A percentile compares a stretch with the other conserved stretches of the same genome.
Conservation (phyloP, 2,888 invertebrate genomes). For the Zonitis immaculata region DNA sequence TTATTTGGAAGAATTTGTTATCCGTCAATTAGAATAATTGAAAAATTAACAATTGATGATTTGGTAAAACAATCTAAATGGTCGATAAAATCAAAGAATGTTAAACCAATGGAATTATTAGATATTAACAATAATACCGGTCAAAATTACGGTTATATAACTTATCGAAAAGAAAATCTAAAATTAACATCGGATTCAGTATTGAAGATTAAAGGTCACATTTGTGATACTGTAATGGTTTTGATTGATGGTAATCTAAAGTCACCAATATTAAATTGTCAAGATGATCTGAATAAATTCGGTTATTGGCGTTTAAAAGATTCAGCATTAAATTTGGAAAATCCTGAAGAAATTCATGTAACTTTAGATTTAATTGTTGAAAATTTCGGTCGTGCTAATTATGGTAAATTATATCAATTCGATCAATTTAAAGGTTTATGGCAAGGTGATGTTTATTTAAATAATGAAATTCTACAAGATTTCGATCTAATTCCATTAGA, state of each 20-base stretch:
- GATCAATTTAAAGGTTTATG: constrained; percentile 44
- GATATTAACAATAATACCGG: constrained; percentile 48
- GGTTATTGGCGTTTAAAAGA: constrained; percentile 48
- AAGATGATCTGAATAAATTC: constrained; percentile 41
- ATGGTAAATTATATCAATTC: constrained; percentile 45
- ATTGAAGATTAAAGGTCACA: constrained; percentile 43
- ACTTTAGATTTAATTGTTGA: constrained; percentile 55
- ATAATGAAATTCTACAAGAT: constrained; percentile 41
- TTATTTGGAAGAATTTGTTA: constrained; percentile 40
- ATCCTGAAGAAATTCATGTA: constrained; percentile 19
- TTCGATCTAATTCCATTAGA: constrained; percentile 53
- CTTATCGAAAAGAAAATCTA: constrained; percentile 48
- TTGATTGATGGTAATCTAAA: constrained; percentile 47
- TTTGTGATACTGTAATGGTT: constrained; percentile 52
- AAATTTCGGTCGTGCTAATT: constrained; percentile 77
- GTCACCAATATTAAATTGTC: constrained; percentile 34
- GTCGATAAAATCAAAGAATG: constrained; percentile 11
- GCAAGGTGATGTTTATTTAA: constrained; percentile 49
- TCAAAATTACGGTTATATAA: constrained; percentile 55
- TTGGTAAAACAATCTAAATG: constrained; percentile 19
- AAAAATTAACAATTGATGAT: constrained; percentile 27
- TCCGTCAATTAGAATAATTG: constrained; percentile 29
- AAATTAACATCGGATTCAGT: constrained; percentile 32
- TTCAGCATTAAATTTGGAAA: constrained; percentile 35
- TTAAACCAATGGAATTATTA: constrained; percentile 41